Evolutionary conservation across 2,888 invertebrate genomes (phyloP), one percentile per base, ranked within the genome.

Genomic region (Furcula furcula): DNA sequence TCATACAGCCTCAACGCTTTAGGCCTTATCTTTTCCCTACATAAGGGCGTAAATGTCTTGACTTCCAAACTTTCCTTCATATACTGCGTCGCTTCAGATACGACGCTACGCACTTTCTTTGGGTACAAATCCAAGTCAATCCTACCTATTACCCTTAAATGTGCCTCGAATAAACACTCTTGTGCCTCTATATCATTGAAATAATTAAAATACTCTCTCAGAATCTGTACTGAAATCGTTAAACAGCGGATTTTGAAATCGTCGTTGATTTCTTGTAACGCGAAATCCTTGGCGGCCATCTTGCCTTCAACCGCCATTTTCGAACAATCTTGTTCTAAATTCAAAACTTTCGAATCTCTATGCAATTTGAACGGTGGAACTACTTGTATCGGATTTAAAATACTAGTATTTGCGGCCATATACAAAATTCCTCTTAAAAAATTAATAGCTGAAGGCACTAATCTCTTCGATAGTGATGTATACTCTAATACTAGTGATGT

Each of bases 1-100:
- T 98, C 97, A 63, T 96, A 94, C 30, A 97, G 74, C 57, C 94
- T 93, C 48, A 98, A 80, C 0, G 94, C 92, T 75, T 95, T 96
- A 0, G 96, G 96, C 65, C 91, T 94, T 46, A 92, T 92, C 53
- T 92, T 93, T 27, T 92, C 92, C 39, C 90, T 69, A 7, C 90
- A 67, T 36, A 94, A 56, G 23, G 90, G 91, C 7, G 90, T 85
- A 40, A 92, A 81, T 15, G 90, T 90, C 44, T 91, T 91, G 3
- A 90, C 78, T 28, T 82, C 87, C 34, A 92, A 79, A 7, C 60
- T 65, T 28, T 89, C 75, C 42, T 87, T 80, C 62, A 93, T 86
- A 29, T 86, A 80, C 29, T 85, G 72, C 2, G 76, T 35, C 4
- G 91, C 63, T 16, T 73, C 73, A 10, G 76, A 70, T n/a, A 91